phyloP scores from a whole-genome alignment of 1,140 invertebrate species.

The Aphelinus atriplicis region DNA sequence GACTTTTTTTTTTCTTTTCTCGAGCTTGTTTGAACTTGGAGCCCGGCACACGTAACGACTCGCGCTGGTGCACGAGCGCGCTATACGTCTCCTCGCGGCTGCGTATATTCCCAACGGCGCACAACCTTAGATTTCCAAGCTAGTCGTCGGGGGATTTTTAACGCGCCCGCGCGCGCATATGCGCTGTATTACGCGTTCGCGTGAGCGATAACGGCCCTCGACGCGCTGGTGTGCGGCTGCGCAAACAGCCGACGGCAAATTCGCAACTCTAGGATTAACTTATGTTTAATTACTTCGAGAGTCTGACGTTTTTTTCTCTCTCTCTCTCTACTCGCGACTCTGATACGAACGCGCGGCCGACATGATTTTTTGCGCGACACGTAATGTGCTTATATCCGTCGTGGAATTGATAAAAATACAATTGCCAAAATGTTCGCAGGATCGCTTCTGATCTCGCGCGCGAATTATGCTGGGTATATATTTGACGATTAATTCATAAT shows the following conservation, averaged over 20 bases:
- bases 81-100: too few relatives aligned
- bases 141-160: background rate
- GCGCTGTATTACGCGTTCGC: background rate
- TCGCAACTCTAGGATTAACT: constrained; percentile 20
- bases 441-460: too few relatives aligned
- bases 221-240: background rate
- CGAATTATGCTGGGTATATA: too few relatives aligned
- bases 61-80: too few relatives aligned
- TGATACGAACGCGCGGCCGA: background rate
- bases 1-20: background rate
- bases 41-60: background rate
- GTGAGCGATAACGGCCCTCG: constrained; percentile 16
- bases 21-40: constrained; percentile 1
- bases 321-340: background rate
- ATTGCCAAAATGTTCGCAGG: too few relatives aligned
- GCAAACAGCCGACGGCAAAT: constrained; percentile 10
- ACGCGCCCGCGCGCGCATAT: background rate
- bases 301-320: background rate
- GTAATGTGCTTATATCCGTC: too few relatives aligned
- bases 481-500: too few relatives aligned
- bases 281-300: constrained; percentile 17
- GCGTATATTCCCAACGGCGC: too few relatives aligned
- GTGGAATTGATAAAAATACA: too few relatives aligned
- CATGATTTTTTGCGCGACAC: too few relatives aligned
- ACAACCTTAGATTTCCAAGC: too few relatives aligned